Evolutionary conservation across 2,797 vertebrate species (phyloP).

Genomic region (Potorous gilbertii): DNA sequence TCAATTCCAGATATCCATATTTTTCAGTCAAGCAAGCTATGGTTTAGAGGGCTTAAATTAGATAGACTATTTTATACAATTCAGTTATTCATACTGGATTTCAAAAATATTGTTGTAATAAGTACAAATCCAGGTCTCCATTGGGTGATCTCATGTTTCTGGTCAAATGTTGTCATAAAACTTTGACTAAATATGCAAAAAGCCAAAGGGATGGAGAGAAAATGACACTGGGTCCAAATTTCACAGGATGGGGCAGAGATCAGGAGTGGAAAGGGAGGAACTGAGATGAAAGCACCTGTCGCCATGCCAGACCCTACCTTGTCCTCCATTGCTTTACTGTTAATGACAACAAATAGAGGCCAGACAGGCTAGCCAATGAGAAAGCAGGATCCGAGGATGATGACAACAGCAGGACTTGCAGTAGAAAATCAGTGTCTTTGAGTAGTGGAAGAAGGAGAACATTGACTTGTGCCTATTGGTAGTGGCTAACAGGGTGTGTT

Average conservation of each 20-base stretch:
- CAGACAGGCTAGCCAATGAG: not conserved
- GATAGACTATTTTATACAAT: not conserved
- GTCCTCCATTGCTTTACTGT: not conserved
- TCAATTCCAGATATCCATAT: not conserved
- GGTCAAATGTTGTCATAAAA: not conserved
- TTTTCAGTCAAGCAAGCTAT: not conserved
- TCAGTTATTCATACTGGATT: not conserved
- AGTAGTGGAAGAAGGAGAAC: not conserved
- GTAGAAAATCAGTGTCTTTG: not conserved
- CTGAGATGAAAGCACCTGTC: not conserved
- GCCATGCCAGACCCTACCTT: not conserved
- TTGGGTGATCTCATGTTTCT: not conserved
- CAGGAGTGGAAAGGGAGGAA: not conserved
- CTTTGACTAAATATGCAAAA: not conserved
- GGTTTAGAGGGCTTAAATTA: not conserved
- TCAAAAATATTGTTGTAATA: not conserved
- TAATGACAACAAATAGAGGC: not conserved
- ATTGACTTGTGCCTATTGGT: not conserved
- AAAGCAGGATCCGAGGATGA: not conserved
- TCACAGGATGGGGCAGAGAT: not conserved
- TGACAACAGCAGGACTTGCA: not conserved
- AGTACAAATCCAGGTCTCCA: not conserved
- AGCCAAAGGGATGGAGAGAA: not conserved
- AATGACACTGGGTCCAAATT: not conserved
- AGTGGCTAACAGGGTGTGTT: no score